Conservation (phyloP, 1,140 invertebrate genomes). For the Linepithema humile region DNA sequence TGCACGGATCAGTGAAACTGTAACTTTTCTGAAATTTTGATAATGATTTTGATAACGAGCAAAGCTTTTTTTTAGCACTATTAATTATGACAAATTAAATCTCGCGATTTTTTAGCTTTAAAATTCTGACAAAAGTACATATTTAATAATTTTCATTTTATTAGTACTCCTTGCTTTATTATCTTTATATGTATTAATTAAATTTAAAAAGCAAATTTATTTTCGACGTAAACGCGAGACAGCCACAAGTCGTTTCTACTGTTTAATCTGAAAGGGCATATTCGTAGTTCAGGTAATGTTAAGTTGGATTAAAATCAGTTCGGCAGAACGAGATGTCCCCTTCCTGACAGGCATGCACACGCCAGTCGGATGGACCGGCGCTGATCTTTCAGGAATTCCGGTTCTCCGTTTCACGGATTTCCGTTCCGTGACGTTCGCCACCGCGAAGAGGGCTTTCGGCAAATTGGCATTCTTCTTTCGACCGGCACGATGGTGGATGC, state of each 20-base stretch:
- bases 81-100: background rate
- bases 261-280: background rate
- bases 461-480: constrained; percentile 83
- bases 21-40: background rate
- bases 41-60: background rate
- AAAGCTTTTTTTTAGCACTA: background rate
- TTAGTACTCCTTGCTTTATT: background rate
- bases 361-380: constrained; percentile 31
- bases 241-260: background rate
- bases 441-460: constrained; percentile 71
- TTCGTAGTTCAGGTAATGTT: background rate
- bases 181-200: background rate
- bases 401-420: constrained; percentile 63
- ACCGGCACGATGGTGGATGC: constrained; percentile 58
- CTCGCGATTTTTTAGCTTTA: background rate
- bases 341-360: constrained; percentile 28
- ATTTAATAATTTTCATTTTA: background rate
- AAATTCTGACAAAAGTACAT: background rate
- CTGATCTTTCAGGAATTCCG: constrained; percentile 67
- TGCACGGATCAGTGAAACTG: background rate
- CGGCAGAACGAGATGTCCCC: constrained; percentile 29
- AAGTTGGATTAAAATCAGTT: constrained; percentile 52
- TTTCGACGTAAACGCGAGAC: background rate
- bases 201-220: background rate
- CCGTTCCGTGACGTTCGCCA: constrained; percentile 64